Conservation (phyloP, 2,888 invertebrate genomes). For the Parapristionchus giblindavisi region DNA sequence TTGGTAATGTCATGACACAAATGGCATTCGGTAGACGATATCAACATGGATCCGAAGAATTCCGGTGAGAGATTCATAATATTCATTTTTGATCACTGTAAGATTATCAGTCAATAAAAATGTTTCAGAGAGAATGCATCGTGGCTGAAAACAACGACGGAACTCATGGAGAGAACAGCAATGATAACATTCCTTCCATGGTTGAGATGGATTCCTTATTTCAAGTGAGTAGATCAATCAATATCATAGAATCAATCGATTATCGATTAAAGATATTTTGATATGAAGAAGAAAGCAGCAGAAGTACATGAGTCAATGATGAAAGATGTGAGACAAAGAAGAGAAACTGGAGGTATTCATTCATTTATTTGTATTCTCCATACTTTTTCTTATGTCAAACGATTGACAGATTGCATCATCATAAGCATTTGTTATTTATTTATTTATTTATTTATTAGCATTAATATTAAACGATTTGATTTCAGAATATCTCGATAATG, state of each 20-base stretch:
- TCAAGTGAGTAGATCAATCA: constrained; percentile 20
- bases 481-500: constrained; percentile 31
- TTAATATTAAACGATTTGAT: not conserved
- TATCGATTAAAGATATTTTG: constrained; percentile 20
- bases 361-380: too few relatives aligned
- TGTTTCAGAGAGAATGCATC: constrained; percentile 29
- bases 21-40: constrained; percentile 36
- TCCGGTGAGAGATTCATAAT: too few relatives aligned
- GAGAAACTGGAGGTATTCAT: constrained; percentile 24
- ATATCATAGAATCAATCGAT: not conserved
- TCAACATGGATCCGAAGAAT: constrained; percentile 33
- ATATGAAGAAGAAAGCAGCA: constrained; percentile 37
- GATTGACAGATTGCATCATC: too few relatives aligned
- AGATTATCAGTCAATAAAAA: not conserved
- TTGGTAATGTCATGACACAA: constrained; percentile 37
- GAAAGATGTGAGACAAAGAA: constrained; percentile 21
- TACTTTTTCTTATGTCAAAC: too few relatives aligned
- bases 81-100: too few relatives aligned
- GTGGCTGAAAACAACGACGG: constrained; percentile 30
- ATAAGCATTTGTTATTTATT: not conserved
- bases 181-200: constrained; percentile 37
- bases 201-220: constrained; percentile 22
- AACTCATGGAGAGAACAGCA: constrained; percentile 33
- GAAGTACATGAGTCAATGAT: constrained; percentile 34
- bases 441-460: not conserved